Evolutionary conservation across 2,113 vertebrate genomes (phyloP), one percentile per base, ranked within the genome.

Genomic region (Cynocephalus volans): DNA sequence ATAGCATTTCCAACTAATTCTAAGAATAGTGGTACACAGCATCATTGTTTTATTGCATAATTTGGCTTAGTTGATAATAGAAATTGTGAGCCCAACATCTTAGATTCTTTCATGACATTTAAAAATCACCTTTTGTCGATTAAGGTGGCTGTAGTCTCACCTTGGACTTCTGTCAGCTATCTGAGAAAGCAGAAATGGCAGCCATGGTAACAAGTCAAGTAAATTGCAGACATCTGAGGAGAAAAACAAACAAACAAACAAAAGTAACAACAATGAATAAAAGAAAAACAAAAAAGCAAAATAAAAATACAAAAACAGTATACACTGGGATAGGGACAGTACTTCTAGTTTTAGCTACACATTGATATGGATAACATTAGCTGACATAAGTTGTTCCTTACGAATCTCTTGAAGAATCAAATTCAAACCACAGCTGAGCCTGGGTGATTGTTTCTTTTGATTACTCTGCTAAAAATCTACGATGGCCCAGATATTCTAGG

Each of bases 1-100:
- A 72, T 45, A 86, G 45, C 88, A 91, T 75, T 97, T 90, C 64
- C 18, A 81, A 72, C 4, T 69, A 80, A 88, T 83, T 72, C 28
- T 50, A 60, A 24, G 62, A 72, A 94, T 3, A 82, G 4, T n/a
- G 28, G 60, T 69, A 12, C 14, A 70, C 3, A 36, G 9, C 31
- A 86, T 81, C 54, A 82, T 17, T 79, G 50, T 75, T 88, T 88
- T 62, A 69, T 17, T 48, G 21, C 13, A 24, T 31, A 33, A 80
- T 54, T 45, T 60, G 56, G 62, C 72, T 45, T 87, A 72, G 18
- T 28, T 73, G 64, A 88, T 28, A 62, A 45, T 33, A 77, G 52
- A 93, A 82, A 83, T 6, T 73, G 33, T 77, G 76, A 79, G n/a
- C 36, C 19, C 33, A 83, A 41, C 9, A 36, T 67, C 41, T 93